phyloP scores from a whole-genome alignment of 2,888 invertebrate genomes.

The Alcis repandata region DNA sequence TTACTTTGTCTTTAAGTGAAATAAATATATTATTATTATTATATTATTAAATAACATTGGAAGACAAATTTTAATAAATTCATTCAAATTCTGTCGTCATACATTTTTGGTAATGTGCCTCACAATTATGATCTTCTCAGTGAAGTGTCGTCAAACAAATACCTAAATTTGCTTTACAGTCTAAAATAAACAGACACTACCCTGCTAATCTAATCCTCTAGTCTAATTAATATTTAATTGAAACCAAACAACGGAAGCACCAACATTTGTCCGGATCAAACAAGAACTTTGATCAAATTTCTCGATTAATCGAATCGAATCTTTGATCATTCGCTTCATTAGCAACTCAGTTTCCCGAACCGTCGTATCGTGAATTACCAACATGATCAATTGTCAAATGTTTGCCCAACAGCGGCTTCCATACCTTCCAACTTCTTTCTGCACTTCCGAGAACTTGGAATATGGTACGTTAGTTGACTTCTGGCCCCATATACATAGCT shows the following conservation, averaged over 20 bases:
- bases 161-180: not conserved
- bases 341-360: slow-evolving; percentile 16
- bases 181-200: slow-evolving; percentile 1
- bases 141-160: not conserved
- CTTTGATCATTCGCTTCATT: slow-evolving; percentile 15
- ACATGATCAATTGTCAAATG: slow-evolving; percentile 15
- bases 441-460: slow-evolving; percentile 39
- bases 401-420: slow-evolving; percentile 32
- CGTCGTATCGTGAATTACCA: slow-evolving; percentile 4
- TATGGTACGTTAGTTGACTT: slow-evolving; percentile 36
- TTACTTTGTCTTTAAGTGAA: too few relatives aligned
- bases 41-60: too few relatives aligned
- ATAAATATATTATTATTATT: too few relatives aligned
- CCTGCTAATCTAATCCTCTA: slow-evolving; percentile 11
- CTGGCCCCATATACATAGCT: slow-evolving; percentile 10
- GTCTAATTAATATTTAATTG: slow-evolving; percentile 2
- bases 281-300: slow-evolving; percentile 9
- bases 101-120: not conserved
- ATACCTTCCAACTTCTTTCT: slow-evolving; percentile 22
- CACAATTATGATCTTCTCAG: not conserved
- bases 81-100: not conserved
- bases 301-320: slow-evolving; percentile 20
- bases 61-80: too few relatives aligned
- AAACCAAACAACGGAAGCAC: slow-evolving; percentile 21
- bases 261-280: slow-evolving; percentile 30